A percentile compares a stretch with the other conserved stretches of the same genome.
phyloP scores from a whole-genome alignment of 2,113 vertebrate genomes.

The Cyphomyrus plagiostoma region DNA sequence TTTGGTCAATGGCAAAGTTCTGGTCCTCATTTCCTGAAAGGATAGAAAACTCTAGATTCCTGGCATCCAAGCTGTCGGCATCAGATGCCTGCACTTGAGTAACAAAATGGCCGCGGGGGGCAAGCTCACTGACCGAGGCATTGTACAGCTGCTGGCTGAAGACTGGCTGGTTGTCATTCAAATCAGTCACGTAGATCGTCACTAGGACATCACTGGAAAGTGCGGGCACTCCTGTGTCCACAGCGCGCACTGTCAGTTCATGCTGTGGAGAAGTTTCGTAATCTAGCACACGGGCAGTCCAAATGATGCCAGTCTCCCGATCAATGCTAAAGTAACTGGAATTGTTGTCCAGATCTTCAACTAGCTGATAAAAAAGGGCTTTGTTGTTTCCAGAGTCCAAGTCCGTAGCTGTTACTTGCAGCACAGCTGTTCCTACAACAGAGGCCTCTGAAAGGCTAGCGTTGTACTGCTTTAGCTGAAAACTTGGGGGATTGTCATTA shows the following conservation, averaged over 20 bases:
- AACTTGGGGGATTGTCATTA: conserved; percentile 85
- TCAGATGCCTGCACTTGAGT: conserved; percentile 84
- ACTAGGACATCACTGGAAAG: conserved; percentile 72
- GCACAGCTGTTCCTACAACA: conserved; percentile 72
- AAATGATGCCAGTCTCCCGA: conserved; percentile 73
- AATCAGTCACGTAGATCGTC: conserved; percentile 73
- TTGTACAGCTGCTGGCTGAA: conserved; percentile 79
- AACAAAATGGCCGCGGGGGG: conserved; percentile 80
- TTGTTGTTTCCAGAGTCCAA: conserved; percentile 78
- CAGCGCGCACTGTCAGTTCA: conserved; percentile 68
- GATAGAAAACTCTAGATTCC: conserved; percentile 80
- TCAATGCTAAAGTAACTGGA: conserved; percentile 79
- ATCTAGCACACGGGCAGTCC: conserved; percentile 72
- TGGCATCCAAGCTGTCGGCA: conserved; percentile 73
- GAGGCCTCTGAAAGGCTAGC: conserved; percentile 83
- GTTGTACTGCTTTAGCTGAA: conserved; percentile 66
- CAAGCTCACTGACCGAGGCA: conserved; percentile 77
- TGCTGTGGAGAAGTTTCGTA: conserved; percentile 73
- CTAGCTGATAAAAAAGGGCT: conserved; percentile 77
- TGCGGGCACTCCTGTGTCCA: conserved; percentile 84
- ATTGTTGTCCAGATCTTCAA: conserved; percentile 68
- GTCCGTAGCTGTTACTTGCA: conserved; percentile 77
- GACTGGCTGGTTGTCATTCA: conserved; percentile 86
- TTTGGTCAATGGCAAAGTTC: conserved; percentile 79
- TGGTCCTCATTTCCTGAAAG: conserved; percentile 82